Conservation (phyloP, 2,797 vertebrate species). For the Mycteria americana region DNA sequence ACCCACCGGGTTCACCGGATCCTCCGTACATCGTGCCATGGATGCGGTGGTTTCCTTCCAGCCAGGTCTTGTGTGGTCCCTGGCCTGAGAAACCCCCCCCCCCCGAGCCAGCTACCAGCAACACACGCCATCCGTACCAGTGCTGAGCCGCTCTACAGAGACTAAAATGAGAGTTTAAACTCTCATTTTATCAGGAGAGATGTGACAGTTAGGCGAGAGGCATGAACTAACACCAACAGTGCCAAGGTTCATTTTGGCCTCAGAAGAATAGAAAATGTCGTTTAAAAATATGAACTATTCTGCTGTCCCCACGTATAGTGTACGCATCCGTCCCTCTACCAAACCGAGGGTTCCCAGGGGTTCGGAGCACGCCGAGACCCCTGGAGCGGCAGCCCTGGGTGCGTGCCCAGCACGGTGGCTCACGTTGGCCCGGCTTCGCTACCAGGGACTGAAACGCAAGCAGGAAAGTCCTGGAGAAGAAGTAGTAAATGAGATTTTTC, state of each 20-base stretch:
- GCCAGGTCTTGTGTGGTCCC: background rate
- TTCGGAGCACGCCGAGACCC: rapidly evolving
- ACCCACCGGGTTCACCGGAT: background rate
- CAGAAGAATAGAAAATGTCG: background rate
- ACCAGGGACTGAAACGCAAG: background rate
- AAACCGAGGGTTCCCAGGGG: rapidly evolving
- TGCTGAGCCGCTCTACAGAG: background rate
- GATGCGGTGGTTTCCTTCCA: background rate
- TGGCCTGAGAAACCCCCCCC: background rate
- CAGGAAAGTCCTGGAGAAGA: background rate
- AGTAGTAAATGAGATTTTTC: background rate
- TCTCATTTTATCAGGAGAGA: background rate
- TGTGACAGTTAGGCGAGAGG: background rate
- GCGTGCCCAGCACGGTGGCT: rapidly evolving
- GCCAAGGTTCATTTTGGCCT: background rate
- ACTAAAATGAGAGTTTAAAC: background rate
- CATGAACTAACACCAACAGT: background rate
- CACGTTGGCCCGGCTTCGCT: rapidly evolving
- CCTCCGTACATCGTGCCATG: rapidly evolving
- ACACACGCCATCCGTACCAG: rapidly evolving
- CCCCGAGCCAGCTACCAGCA: background rate
- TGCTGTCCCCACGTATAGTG: background rate
- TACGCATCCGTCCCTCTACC: background rate
- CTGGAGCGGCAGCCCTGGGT: rapidly evolving
- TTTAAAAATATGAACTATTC: background rate